Evolutionary conservation across 2,888 invertebrate genomes (phyloP).

Genomic region (Oasisia sp.): DNA sequence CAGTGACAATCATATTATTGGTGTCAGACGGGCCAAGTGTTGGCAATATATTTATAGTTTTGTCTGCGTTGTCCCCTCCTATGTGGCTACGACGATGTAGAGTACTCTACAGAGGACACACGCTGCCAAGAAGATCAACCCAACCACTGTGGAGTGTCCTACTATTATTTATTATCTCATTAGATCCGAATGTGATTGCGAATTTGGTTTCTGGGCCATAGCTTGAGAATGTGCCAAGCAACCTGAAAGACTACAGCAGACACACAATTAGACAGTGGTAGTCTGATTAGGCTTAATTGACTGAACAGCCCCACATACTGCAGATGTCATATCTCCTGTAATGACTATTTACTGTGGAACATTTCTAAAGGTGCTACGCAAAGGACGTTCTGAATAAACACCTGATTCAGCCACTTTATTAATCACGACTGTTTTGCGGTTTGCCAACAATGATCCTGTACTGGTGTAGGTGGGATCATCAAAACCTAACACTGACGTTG

Average conservation of each 20-base stretch:
- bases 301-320: not conserved
- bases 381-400: not conserved
- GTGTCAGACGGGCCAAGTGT: not conserved
- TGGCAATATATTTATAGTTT: not conserved
- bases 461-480: not conserved
- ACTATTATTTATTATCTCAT: slow-evolving; percentile 17
- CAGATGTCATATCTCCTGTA: not conserved
- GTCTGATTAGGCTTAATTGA: not conserved
- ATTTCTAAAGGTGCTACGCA: not conserved
- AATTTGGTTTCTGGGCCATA: not conserved
- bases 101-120: not conserved
- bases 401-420: not conserved
- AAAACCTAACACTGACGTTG: not conserved
- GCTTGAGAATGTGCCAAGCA: not conserved
- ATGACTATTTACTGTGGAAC: not conserved
- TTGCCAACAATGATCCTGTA: not conserved
- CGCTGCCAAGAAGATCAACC: not conserved
- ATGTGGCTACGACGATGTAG: not conserved
- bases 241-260: not conserved
- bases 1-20: not conserved
- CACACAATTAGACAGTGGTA: not conserved
- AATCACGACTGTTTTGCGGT: not conserved
- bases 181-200: not conserved
- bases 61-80: not conserved
- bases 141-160: not conserved